Evolutionary conservation across 2,888 invertebrate species (phyloP), one percentile per base, ranked within the genome.

Genomic region (Machimus atricapillus): DNA sequence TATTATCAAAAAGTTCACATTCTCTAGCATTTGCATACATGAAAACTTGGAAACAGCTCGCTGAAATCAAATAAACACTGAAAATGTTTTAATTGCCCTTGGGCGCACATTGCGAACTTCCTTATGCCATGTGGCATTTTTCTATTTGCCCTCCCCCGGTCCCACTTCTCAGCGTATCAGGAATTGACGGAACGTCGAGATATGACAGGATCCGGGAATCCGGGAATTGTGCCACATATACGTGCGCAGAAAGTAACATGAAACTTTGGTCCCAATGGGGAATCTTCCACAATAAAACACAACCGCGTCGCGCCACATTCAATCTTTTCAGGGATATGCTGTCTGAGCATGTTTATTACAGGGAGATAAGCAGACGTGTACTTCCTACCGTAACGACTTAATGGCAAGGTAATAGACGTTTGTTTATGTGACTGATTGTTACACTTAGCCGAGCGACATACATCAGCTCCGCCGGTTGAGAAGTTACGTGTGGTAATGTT

Each of bases 81-180:
- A 76, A 76, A 76, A 76, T 76, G 76, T 76, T 76, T 76, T 76
- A 76, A 76, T 76, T 76, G 76, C 76, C 76, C 34, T 76, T 19
- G n/a, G 37, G 76, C 74, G 76, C 8, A 31, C 19, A n/a, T 31
- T 76, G 37, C 12, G 23, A 66, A 66, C 66, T 66, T 76, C 37
- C 34, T 76, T 34, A 6, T 37, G 37, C 27, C 7, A n/a, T 31
- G 76, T 37, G 76, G 76, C n/a, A 76, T 76, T 76, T 76, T 76
- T 76, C 37, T 34, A 76, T 74, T 74, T 37, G n/a, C 27, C 14
- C 1, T 34, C 37, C 31, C 37, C 76, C 5, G 37, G 8, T n/a
- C 8, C 12, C 34, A 8, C 8, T 34, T 9, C 9, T 16, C 66
- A 5, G 2, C 19, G 9, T 27, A 66, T 66, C 66, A 23, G 23